Base-by-base conservation (phyloP, 1,140 invertebrate genomes). In the Hestina assimilis region DNA sequence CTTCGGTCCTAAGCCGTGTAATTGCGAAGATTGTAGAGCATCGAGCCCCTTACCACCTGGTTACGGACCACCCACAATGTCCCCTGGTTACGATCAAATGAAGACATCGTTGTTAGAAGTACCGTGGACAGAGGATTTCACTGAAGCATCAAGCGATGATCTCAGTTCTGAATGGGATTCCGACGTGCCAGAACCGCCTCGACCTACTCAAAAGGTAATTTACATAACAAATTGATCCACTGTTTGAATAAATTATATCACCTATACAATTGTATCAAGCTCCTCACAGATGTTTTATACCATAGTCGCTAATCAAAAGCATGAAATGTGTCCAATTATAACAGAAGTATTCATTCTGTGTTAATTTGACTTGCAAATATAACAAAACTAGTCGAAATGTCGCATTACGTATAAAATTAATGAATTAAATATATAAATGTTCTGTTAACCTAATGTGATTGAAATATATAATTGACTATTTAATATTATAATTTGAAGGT, bases 101-200 rank as follows among this genome's bases (percentile, higher is more conserved):
- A 91, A 93, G 63, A 92, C 91, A 58, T 93, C 91, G 11, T 79
- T 96, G n/a, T 76, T 95, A 33, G 91, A 94, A 69, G 94, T 95
- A 31, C 94, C 94, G 0, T 91, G 90, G 89, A 86, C 77, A 23
- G 79, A 92, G 26, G 96, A 96, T 69, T 96, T 94, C 79, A 94
- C 94, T 5, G 95, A 96, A 75, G 93, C 94, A 8, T 95, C 94
- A 56, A 95, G 94, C 71, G 95, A 97, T 77, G 96, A 97, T 88
- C 91, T 97, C 7, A 95, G 94, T 76, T 96, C 95, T 4, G 96
- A 97, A 74, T 96, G 95, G 95, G 95, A 96, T 75, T 96, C 95
- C 0, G 95, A 96, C 83, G 92, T 93, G 14, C 90, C 91, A 2
- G 91, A 92, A 62, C 82, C 89, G 4, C 75, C 83, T 6, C 83